phyloP scores from a whole-genome alignment of 2,888 invertebrate species.

The Quadroppia sp. region DNA sequence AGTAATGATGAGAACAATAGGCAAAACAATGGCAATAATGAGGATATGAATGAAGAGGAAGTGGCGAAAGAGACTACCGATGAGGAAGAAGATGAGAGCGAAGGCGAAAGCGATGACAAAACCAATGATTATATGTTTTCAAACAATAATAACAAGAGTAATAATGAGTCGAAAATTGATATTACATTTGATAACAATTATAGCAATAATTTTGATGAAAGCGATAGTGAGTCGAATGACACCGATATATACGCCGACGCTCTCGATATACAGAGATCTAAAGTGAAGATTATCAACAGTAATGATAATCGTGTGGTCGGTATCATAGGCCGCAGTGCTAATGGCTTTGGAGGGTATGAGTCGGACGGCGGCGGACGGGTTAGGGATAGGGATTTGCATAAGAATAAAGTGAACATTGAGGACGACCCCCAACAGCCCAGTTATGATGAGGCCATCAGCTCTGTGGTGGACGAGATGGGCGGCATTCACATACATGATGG shows the following conservation, averaged over 20 bases:
- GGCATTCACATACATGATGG: constrained; percentile 48
- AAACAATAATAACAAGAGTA: not conserved
- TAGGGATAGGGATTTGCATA: not conserved
- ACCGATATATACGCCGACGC: not conserved
- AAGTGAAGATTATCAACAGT: no score
- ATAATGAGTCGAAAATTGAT: not conserved
- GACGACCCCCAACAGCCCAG: constrained; percentile 46
- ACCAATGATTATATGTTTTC: not conserved
- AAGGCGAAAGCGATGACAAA: not conserved
- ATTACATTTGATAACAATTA: not conserved
- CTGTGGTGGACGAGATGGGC: constrained; percentile 48
- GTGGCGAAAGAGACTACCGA: not conserved
- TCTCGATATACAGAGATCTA: not conserved
- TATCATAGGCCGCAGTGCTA: constrained; percentile 21
- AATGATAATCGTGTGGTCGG: not conserved
- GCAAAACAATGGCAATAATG: not conserved
- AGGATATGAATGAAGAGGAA: not conserved
- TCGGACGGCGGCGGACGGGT: not conserved
- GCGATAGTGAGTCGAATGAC: not conserved
- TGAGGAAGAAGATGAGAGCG: not conserved
- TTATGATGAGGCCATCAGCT: constrained; percentile 48
- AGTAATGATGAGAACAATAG: not conserved
- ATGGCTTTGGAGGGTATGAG: not conserved
- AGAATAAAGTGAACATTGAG: constrained; percentile 40
- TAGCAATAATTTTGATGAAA: not conserved